Percentiles rank a stretch among this genome's conserved stretches.
These are phyloP conservation scores for Nymphalis io DNA, from an alignment of 1,140 invertebrate genomes.

Conservation along the genomic window DNA sequence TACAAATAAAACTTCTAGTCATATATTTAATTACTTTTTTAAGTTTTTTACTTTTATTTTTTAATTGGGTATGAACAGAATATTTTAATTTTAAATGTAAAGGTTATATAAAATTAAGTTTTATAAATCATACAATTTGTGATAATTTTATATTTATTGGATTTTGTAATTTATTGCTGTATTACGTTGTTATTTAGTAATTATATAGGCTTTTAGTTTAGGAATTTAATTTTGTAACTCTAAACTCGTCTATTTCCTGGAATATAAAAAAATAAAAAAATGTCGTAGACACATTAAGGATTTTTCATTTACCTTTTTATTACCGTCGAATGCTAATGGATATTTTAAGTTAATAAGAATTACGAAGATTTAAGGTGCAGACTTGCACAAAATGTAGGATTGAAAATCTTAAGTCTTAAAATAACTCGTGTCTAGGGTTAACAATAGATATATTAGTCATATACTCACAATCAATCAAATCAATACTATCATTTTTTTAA, in stretches of 20 bases:
- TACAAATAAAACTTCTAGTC: conserved; percentile 6
- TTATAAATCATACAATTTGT: background rate
- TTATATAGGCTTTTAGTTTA: too few species aligned
- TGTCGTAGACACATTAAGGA: background rate
- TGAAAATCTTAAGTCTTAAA: too few species aligned
- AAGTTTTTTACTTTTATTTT: background rate
- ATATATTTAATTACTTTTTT: background rate
- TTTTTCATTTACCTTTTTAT: background rate
- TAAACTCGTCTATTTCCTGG: background rate
- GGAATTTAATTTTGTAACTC: background rate
- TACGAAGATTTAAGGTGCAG: too few species aligned
- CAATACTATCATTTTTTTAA: too few species aligned
- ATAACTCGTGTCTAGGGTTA: too few species aligned
- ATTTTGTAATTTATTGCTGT: background rate
- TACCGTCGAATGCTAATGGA: too few species aligned
- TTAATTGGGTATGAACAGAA: background rate
- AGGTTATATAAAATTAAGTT: background rate
- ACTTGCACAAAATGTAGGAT: too few species aligned
- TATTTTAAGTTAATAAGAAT: too few species aligned
- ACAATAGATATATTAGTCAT: too few species aligned
- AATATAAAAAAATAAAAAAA: conserved; percentile 1
- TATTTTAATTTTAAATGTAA: background rate
- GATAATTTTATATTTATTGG: background rate
- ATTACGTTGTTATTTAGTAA: too few species aligned
- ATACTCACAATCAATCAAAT: too few species aligned